phyloP scores from a whole-genome alignment of 1,140 invertebrate genomes.

The Medauroidea extradentata region DNA sequence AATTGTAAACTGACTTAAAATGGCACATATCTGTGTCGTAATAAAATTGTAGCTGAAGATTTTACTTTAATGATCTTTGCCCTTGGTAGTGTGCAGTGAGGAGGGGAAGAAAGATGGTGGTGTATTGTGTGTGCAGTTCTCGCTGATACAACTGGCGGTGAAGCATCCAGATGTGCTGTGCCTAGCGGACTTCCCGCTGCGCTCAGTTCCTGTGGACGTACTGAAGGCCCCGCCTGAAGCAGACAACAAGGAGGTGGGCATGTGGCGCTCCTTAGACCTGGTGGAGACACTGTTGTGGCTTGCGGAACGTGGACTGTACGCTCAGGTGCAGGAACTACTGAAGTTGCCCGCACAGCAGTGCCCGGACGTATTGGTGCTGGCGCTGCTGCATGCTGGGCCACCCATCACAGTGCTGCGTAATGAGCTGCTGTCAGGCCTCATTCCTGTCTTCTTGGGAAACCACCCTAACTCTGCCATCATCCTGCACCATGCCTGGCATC shows the following conservation, averaged over 20 bases:
- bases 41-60: too few species aligned
- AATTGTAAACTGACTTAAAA: too few species aligned
- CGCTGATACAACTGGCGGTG: constrained; percentile 78
- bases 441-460: constrained; percentile 89
- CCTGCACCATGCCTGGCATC: constrained; percentile 91
- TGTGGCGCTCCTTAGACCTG: constrained; percentile 88
- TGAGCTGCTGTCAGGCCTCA: constrained; percentile 77
- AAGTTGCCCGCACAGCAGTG: constrained; percentile 90
- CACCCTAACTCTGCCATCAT: constrained; percentile 92
- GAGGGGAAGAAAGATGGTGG: constrained; percentile 2
- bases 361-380: constrained; percentile 87
- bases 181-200: constrained; percentile 86
- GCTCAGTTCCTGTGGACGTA: constrained; percentile 78
- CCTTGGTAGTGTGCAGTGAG: constrained; percentile 11
- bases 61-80: too few species aligned
- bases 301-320: constrained; percentile 78
- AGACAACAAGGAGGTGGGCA: constrained; percentile 87
- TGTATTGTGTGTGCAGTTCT: constrained; percentile 56
- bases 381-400: constrained; percentile 76
- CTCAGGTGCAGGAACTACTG: constrained; percentile 82
- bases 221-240: constrained; percentile 88
- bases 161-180: constrained; percentile 92
- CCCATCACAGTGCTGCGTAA: constrained; percentile 71
- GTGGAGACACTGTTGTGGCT: constrained; percentile 83
- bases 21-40: too few species aligned